phyloP scores from a whole-genome alignment of 1,140 invertebrate genomes.

The Drosophila prosaltans region DNA sequence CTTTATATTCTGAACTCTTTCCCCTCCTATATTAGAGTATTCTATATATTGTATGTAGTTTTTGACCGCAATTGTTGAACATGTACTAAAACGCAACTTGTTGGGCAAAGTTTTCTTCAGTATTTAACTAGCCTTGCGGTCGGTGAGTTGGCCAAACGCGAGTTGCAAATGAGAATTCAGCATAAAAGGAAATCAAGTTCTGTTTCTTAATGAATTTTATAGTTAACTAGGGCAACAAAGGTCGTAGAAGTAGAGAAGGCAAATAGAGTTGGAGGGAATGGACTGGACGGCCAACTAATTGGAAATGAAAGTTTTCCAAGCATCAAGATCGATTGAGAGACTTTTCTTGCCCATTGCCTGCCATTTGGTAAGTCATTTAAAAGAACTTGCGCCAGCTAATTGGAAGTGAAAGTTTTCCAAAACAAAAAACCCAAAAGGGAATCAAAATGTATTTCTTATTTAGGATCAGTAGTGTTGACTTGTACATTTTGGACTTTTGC shows the following conservation, averaged over 20 bases:
- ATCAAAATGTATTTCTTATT: neutral
- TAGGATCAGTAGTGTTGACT: neutral
- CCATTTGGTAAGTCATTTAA: neutral
- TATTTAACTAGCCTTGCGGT: constrained; percentile 75
- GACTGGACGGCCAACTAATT: constrained; percentile 2
- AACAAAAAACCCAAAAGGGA: neutral
- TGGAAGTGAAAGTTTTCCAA: neutral
- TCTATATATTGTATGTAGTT: constrained; percentile 42
- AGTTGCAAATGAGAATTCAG: constrained; percentile 61
- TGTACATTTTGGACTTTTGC: too few relatives aligned
- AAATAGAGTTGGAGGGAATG: constrained; percentile 3
- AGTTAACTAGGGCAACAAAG: constrained; percentile 24
- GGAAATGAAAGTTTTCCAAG: constrained; percentile 4
- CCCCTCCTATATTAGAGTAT: constrained; percentile 18
- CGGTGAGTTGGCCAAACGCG: constrained; percentile 22
- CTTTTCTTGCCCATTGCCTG: neutral
- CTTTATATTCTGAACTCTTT: neutral
- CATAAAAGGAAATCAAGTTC: constrained; percentile 36
- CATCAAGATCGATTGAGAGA: neutral
- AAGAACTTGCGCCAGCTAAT: neutral
- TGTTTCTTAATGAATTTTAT: constrained; percentile 80
- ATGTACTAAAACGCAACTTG: constrained; percentile 56
- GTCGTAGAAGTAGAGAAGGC: neutral
- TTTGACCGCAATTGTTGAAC: constrained; percentile 47
- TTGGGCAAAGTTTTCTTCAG: constrained; percentile 61